Evolutionary conservation across 2,888 invertebrate genomes (phyloP), one percentile per base, ranked within the genome.

Genomic region (Acrocyrtus sp.): DNA sequence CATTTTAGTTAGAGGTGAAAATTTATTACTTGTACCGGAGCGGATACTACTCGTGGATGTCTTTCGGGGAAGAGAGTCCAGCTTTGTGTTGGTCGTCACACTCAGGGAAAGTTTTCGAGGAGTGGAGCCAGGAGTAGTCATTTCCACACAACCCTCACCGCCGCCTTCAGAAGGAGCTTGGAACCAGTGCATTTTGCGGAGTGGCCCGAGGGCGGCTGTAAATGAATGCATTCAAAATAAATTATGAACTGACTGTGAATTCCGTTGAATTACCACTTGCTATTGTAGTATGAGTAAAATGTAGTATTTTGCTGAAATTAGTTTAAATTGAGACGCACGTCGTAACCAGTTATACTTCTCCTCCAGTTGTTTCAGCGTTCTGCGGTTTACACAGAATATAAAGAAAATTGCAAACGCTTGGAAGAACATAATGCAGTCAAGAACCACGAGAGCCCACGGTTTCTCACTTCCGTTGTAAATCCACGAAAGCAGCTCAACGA

Each of bases 351-450:
- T 50, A 48, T 70, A 77, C 56, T 74, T 77, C 45, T 77, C 77
- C 45, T 74, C 74, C 27, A 74, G 45, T 56, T 74, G 74, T 24
- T 68, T 54, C 34, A 77, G 21, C 10, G 72, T 74, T 45, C 77
- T 72, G 65, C 68, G 68, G 65, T 77, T 77, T n/a, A 74, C 61
- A 47, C 77, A 77, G 41, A 77, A 77, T 48, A 77, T 74, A 17
- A 77, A 47, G 54, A 77, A 77, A 53, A 74, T 72, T 1, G 72
- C 72, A 27, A 66, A 21, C 3, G 77, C 68, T 41, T 77, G 77
- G 17, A 72, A 50, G 48, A 72, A 72, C 69, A 77, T 72, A n/a
- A 72, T 17, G 10, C 57, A 74, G 61, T 77, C 74, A 15, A 77
- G 48, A 12, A 56, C 10, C 29, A 74, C 72, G 29, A 74, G 27